Conservation (phyloP, 2,888 invertebrate genomes). For the Erannis defoliaria region DNA sequence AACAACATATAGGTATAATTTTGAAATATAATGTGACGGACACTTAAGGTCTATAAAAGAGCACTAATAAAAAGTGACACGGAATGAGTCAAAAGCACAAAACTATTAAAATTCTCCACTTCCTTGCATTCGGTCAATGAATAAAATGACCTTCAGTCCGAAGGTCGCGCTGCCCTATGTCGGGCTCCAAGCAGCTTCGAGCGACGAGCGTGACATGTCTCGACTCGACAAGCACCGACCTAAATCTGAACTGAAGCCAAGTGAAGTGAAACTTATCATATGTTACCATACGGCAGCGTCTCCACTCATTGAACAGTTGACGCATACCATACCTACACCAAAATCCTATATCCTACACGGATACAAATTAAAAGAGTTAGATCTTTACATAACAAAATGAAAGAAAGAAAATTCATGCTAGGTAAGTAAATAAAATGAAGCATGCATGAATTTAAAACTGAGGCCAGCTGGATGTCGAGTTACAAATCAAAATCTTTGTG, state of each 20-base stretch:
- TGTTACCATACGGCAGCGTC: too few relatives aligned
- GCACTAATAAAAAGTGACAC: neutral
- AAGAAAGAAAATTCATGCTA: too few relatives aligned
- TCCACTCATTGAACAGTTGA: too few relatives aligned
- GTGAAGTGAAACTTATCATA: too few relatives aligned
- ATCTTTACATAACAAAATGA: too few relatives aligned
- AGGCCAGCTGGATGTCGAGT: too few relatives aligned
- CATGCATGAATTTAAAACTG: too few relatives aligned
- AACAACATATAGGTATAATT: neutral
- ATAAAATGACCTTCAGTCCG: slow-evolving; percentile 29
- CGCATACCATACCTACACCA: too few relatives aligned
- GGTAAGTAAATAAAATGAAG: too few relatives aligned
- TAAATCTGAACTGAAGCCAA: neutral
- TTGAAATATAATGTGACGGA: too few relatives aligned
- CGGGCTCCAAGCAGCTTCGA: neutral
- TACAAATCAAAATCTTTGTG: neutral
- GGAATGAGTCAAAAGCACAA: neutral
- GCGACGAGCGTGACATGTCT: neutral
- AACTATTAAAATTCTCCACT: slow-evolving; percentile 4
- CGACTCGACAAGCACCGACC: neutral
- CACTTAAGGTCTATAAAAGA: neutral
- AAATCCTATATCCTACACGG: too few relatives aligned
- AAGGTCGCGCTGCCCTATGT: slow-evolving; percentile 25
- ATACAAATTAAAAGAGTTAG: too few relatives aligned
- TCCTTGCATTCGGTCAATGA: slow-evolving; percentile 23